These are phyloP conservation scores for Phyllopteryx taeniolatus DNA, from an alignment of 2,113 vertebrate genomes.

Conservation along the genomic window DNA sequence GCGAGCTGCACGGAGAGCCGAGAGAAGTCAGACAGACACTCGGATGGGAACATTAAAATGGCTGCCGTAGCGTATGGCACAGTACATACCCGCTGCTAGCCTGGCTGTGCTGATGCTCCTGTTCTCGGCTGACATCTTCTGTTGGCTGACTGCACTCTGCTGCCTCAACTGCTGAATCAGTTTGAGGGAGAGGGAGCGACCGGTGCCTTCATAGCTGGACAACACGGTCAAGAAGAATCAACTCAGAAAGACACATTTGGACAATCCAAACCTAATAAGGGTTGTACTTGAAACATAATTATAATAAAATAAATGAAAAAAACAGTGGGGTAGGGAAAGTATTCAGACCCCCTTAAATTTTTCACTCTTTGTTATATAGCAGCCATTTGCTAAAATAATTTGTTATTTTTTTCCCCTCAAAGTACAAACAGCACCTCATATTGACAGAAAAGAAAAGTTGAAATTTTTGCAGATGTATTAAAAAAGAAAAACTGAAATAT, in stretches of 20 bases:
- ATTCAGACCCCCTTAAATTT: too few species aligned
- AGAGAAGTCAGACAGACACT: neutral
- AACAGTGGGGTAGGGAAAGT: too few species aligned
- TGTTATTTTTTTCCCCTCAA: too few species aligned
- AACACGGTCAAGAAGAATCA: constrained; percentile 7
- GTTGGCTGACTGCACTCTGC: constrained; percentile 88
- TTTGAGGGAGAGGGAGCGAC: constrained; percentile 94
- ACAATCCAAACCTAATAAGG: neutral
- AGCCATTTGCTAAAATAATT: too few species aligned
- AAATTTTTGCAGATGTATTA: too few species aligned
- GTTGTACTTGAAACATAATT: too few species aligned
- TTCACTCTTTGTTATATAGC: too few species aligned
- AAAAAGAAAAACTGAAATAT: too few species aligned
- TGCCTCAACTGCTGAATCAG: constrained; percentile 94
- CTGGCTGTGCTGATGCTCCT: constrained; percentile 78
- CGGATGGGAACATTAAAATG: neutral
- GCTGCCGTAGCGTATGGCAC: too few species aligned
- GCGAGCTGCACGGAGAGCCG: constrained; percentile 72
- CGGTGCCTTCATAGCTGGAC: constrained; percentile 91
- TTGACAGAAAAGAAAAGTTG: too few species aligned
- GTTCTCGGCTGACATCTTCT: constrained; percentile 87
- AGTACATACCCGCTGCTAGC: constrained; percentile 80
- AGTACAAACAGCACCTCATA: too few species aligned
- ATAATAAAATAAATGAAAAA: too few species aligned
- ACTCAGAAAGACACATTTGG: neutral